These are phyloP conservation scores for Amphiura filiformis DNA, from an alignment of 35 echinoderm and acorn worm species.

Conservation along the genomic window DNA sequence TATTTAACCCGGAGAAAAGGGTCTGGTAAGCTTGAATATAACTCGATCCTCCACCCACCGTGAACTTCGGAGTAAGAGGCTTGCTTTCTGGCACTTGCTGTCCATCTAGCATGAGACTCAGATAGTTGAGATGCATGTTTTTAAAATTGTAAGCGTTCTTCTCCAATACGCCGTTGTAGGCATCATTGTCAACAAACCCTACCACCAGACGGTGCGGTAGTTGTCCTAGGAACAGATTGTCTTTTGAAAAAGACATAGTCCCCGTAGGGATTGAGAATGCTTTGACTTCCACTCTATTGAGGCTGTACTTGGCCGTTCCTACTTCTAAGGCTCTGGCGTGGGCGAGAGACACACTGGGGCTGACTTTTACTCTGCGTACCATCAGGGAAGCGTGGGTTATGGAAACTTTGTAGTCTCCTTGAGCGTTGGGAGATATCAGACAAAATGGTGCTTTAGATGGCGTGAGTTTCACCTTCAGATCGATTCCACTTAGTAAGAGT, in stretches of 20 bases:
- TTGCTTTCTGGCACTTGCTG: slow-evolving; percentile 16
- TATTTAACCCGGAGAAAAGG: slow-evolving; percentile 19
- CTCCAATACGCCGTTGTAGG: slow-evolving; percentile 35
- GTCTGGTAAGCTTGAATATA: slow-evolving; percentile 38
- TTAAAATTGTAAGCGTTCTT: slow-evolving; percentile 44
- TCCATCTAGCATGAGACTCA: slow-evolving; percentile 27
- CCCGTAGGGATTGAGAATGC: slow-evolving; percentile 6
- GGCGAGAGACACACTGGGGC: background rate
- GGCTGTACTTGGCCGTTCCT: slow-evolving; percentile 16
- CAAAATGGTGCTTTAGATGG: slow-evolving; percentile 13
- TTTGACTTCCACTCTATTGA: slow-evolving; percentile 32
- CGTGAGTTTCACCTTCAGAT: slow-evolving; percentile 27
- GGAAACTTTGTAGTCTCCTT: slow-evolving; percentile 16
- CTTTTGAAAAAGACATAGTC: background rate
- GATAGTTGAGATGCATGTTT: slow-evolving; percentile 24
- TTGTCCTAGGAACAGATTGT: slow-evolving; percentile 6
- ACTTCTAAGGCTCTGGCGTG: slow-evolving; percentile 31
- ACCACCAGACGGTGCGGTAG: slow-evolving; percentile 20
- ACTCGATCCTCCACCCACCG: background rate
- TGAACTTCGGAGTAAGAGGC: background rate
- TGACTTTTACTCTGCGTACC: slow-evolving; percentile 41
- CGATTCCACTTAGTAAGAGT: background rate
- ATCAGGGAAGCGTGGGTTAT: slow-evolving; percentile 21
- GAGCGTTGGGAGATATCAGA: slow-evolving; percentile 20
- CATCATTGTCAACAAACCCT: slow-evolving; percentile 22